Evolutionary conservation across 2,888 invertebrate species (phyloP).

Genomic region (Orchestes rusci): DNA sequence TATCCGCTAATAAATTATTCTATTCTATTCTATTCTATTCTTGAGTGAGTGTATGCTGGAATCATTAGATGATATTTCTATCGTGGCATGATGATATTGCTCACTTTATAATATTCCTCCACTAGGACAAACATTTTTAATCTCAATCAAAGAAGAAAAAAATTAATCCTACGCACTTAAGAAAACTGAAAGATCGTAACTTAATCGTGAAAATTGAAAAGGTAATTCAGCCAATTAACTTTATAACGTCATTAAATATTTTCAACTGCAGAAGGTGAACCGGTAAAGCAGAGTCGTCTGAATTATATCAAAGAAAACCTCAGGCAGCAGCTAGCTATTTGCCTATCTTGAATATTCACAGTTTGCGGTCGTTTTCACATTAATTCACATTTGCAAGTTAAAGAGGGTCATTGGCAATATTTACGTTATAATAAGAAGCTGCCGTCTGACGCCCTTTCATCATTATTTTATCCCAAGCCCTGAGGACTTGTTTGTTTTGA

Average conservation of each 20-base stretch:
- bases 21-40: no score
- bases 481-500: conserved; percentile 13
- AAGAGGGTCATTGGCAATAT: conserved; percentile 39
- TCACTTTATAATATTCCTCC: no score
- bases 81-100: no score
- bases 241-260: conserved; percentile 4
- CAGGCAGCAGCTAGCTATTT: conserved; percentile 6
- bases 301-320: conserved; percentile 12
- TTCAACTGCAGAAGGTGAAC: conserved; percentile 2
- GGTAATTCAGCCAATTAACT: conserved; percentile 8
- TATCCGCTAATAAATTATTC: no score
- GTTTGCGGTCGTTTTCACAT: conserved; percentile 21
- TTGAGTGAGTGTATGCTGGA: no score
- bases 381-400: conserved; percentile 40
- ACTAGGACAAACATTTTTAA: no score
- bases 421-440: conserved; percentile 36
- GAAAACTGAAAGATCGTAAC: no score
- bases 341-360: conserved; percentile 18
- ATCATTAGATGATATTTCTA: no score
- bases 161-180: no score
- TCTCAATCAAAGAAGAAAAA: no score
- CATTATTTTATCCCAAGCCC: conserved; percentile 19
- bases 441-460: conserved; percentile 30
- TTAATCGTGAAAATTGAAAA: no score
- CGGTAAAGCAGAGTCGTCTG: conserved; percentile 2